phyloP scores from a whole-genome alignment of 2,797 vertebrate species.

The Todus mexicanus region DNA sequence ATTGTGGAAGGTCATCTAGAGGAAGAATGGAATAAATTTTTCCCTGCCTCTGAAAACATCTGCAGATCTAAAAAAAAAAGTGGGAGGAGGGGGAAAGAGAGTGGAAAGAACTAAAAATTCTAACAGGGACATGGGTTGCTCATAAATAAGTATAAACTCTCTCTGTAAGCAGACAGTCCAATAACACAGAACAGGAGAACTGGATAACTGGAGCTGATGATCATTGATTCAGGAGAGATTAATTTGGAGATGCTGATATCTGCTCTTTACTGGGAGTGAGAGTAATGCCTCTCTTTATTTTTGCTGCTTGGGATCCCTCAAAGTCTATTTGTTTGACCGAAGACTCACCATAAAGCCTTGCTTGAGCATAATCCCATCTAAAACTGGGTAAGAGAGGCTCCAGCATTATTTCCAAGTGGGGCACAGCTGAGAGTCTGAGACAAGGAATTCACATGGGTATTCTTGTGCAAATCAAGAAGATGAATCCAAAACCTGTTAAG shows the following conservation, averaged over 20 bases:
- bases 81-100: background rate
- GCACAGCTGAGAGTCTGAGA: background rate
- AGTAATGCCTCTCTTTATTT: background rate
- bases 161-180: background rate
- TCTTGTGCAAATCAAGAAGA: background rate
- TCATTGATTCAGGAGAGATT: background rate
- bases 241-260: background rate
- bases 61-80: constrained; percentile 44
- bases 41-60: constrained; percentile 1
- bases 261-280: background rate
- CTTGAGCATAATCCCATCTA: background rate
- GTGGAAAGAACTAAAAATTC: constrained; percentile 6
- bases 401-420: background rate
- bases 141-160: background rate
- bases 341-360: background rate
- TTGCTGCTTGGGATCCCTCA: background rate
- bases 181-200: background rate
- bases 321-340: background rate
- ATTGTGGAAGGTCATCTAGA: constrained; percentile 41
- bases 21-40: constrained; percentile 19
- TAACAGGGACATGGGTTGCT: background rate
- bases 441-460: background rate
- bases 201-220: background rate
- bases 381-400: background rate
- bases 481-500: background rate